Evolutionary conservation across 1,140 invertebrate species (phyloP).

Genomic region (Pseudomyrmex sp.): DNA sequence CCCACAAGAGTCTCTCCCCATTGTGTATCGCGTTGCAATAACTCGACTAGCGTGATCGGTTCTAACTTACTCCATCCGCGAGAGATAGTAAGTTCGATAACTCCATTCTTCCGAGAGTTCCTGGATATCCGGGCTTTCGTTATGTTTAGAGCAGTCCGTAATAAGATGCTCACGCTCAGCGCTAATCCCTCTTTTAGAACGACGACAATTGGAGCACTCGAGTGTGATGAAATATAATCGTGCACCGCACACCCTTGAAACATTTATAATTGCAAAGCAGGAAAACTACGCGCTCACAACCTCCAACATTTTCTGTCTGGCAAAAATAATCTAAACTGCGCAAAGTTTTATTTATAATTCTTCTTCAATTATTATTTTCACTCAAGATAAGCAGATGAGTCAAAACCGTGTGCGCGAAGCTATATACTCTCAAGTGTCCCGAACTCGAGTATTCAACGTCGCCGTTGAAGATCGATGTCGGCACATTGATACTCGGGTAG

Average conservation of each 20-base stretch:
- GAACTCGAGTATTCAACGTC: slow-evolving; percentile 5
- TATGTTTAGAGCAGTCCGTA: slow-evolving; percentile 26
- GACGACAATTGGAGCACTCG: slow-evolving; percentile 25
- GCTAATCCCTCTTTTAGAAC: slow-evolving; percentile 50
- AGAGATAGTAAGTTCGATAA: slow-evolving; percentile 44
- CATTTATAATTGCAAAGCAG: slow-evolving; percentile 15
- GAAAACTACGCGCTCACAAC: not conserved
- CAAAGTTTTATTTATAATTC: not conserved
- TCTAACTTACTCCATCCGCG: slow-evolving; percentile 13
- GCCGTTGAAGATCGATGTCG: slow-evolving; percentile 5
- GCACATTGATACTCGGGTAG: slow-evolving; percentile 32
- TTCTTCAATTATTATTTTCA: not conserved
- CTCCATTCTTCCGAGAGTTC: slow-evolving; percentile 29
- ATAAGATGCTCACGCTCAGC: slow-evolving; percentile 45
- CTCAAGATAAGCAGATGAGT: not conserved
- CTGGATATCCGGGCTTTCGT: slow-evolving; percentile 40
- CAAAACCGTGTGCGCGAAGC: not conserved
- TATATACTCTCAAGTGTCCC: not conserved
- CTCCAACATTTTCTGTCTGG: no score
- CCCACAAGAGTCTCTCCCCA: not conserved
- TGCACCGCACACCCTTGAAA: slow-evolving; percentile 11
- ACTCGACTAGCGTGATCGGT: slow-evolving; percentile 50
- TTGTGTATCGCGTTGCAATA: slow-evolving; percentile 44
- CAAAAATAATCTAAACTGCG: not conserved
- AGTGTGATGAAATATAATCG: slow-evolving; percentile 11